Evolutionary conservation across 2,888 invertebrate genomes (phyloP).

Genomic region (Heterodera filipjevi): DNA sequence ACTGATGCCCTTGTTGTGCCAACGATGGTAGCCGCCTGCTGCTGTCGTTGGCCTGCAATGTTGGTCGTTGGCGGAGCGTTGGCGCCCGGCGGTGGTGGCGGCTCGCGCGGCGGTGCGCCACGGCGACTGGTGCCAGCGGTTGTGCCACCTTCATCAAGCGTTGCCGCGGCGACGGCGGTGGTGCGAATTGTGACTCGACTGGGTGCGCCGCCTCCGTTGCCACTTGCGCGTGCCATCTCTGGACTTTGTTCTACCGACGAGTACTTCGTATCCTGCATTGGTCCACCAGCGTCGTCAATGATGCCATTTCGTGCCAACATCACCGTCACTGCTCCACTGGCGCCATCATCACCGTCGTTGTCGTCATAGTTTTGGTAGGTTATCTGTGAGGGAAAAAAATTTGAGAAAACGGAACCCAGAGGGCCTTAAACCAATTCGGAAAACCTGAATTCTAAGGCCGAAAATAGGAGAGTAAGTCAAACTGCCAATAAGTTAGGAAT

Average conservation of each 20-base stretch:
- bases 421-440: no score
- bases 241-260: slow-evolving; percentile 2
- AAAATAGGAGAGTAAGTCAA: no score
- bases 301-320: not conserved
- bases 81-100: not conserved
- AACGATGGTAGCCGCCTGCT: not conserved
- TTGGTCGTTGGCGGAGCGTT: not conserved
- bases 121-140: not conserved
- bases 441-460: no score
- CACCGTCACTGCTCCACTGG: not conserved
- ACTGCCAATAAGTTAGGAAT: no score
- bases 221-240: not conserved
- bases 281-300: not conserved
- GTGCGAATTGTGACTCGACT: not conserved
- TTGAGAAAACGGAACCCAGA: no score
- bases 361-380: not conserved
- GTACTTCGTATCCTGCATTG: not conserved
- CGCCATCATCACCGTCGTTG: not conserved
- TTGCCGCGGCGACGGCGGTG: not conserved
- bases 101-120: not conserved
- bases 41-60: not conserved
- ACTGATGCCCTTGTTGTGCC: not conserved
- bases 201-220: not conserved
- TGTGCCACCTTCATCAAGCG: not conserved
- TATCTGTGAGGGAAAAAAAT: not conserved